phyloP scores from a whole-genome alignment of 2,797 vertebrate species.

The Tachyglossus aculeatus region DNA sequence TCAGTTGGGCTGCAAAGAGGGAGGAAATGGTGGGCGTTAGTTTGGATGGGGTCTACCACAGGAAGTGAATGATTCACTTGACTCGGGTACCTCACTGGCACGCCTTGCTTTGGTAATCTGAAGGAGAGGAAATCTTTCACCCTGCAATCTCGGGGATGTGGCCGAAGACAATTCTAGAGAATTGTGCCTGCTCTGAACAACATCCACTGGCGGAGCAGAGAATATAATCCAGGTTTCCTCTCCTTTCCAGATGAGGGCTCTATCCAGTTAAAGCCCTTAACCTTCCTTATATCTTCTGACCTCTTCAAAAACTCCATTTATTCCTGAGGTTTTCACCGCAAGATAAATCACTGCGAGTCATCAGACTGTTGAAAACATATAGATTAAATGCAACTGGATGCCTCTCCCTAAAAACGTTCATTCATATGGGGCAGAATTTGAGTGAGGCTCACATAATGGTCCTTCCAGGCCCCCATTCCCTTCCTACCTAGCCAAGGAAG shows the following conservation, averaged over 20 bases:
- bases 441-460: constrained; percentile 58
- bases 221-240: background rate
- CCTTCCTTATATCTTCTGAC: background rate
- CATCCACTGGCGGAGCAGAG: background rate
- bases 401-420: constrained; percentile 52
- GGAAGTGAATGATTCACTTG: constrained; percentile 4
- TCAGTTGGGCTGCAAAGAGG: constrained; percentile 87
- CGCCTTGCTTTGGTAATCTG: background rate
- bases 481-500: constrained; percentile 72
- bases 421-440: constrained; percentile 58
- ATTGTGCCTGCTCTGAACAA: background rate
- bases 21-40: constrained; percentile 39
- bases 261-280: background rate
- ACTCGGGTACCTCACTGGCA: constrained; percentile 8
- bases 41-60: constrained; percentile 19
- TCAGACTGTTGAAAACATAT: constrained; percentile 12
- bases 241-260: background rate
- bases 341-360: constrained; percentile 23
- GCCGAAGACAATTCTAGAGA: constrained; percentile 1
- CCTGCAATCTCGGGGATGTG: background rate
- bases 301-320: background rate
- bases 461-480: constrained; percentile 47
- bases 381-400: constrained; percentile 32
- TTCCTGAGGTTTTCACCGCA: background rate
- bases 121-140: background rate